Base-by-base conservation (phyloP, 2,888 invertebrate species). In the Apotomis capreana region DNA sequence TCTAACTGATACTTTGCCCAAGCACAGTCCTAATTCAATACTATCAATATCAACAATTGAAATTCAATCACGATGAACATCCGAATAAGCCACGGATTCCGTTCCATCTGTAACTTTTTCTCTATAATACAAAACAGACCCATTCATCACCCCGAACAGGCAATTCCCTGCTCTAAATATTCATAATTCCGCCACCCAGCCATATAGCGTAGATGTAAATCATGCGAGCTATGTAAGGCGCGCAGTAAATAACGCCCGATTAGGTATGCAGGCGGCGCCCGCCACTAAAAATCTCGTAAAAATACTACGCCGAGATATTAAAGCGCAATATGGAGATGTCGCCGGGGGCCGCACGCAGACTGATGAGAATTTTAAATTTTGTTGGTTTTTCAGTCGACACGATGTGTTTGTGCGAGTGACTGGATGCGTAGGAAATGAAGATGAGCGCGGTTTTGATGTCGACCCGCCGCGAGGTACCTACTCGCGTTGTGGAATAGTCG, bases 271-370 rank as follows among this genome's bases (percentile, higher is more conserved):
- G 76, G 75, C 65, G 74, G 59, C 75, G 64, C 67, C 64, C 70
- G 74, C 74, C 77, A 77, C 71, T 86, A 81, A 82, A 86, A 83
- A 84, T 82, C 86, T 83, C 88, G 86, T 88, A 88, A 88, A 86
- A 86, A 83, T 84, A 85, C 86, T 80, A 79, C 70, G 72, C 78
- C 73, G 79, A 81, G 81, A 82, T 87, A 86, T 86, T 85, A 81
- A 82, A 61, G 8, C 77, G 75, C 68, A 76, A 76, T 76, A 67
- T 58, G 68, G 69, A 62, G 71, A 59, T 59, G 72, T 72, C 68
- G 55, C 67, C 46, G 46, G 12, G 58, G 57, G 60, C 59, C 36
- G 51, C 40, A 40, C 57, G 61, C 60, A 55, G 46, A 5, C 61
- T 72, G 72, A 72, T 72, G 68, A 72, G 68, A 72, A 72, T 72